phyloP scores from a whole-genome alignment of 2,797 vertebrate genomes.

The Cirrhinus molitorella region DNA sequence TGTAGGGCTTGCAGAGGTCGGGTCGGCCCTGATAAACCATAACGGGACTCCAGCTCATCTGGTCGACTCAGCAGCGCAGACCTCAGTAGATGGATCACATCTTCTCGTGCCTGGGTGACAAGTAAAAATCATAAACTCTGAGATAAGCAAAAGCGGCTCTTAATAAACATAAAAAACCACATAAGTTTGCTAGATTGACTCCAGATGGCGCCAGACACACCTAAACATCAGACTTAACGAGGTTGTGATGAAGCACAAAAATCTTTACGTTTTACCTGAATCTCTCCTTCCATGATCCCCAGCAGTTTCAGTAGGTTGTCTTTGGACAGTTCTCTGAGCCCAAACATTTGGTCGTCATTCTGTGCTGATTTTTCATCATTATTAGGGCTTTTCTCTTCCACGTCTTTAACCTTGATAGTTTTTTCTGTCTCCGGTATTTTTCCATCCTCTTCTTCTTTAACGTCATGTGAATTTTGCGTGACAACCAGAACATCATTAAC shows the following conservation, averaged over 20 bases:
- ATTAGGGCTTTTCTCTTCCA: constrained; percentile 82
- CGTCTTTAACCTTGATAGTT: constrained; percentile 85
- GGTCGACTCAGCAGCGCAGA: constrained; percentile 83
- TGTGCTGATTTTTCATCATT: constrained; percentile 82
- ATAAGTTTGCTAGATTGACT: too few relatives aligned
- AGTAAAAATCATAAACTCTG: not conserved
- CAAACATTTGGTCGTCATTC: constrained; percentile 73
- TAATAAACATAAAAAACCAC: too few relatives aligned
- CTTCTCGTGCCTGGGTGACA: constrained; percentile 87
- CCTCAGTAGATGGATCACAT: constrained; percentile 93
- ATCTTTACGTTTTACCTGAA: constrained; percentile 84
- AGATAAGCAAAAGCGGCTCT: not conserved
- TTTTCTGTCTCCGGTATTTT: constrained; percentile 82
- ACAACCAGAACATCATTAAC: constrained; percentile 81
- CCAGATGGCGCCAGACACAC: too few relatives aligned
- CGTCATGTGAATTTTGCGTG: constrained; percentile 80
- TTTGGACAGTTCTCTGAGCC: constrained; percentile 88
- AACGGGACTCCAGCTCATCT: constrained; percentile 87
- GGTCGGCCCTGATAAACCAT: constrained; percentile 84
- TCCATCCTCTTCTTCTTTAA: constrained; percentile 81
- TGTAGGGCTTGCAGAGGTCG: constrained; percentile 90
- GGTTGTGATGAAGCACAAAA: not conserved
- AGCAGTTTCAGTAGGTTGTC: constrained; percentile 91
- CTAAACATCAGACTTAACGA: too few relatives aligned
- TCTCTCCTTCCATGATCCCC: constrained; percentile 97